These are phyloP conservation scores for Dinoponera quadriceps DNA, from an alignment of 1,140 invertebrate species.

Conservation along the genomic window DNA sequence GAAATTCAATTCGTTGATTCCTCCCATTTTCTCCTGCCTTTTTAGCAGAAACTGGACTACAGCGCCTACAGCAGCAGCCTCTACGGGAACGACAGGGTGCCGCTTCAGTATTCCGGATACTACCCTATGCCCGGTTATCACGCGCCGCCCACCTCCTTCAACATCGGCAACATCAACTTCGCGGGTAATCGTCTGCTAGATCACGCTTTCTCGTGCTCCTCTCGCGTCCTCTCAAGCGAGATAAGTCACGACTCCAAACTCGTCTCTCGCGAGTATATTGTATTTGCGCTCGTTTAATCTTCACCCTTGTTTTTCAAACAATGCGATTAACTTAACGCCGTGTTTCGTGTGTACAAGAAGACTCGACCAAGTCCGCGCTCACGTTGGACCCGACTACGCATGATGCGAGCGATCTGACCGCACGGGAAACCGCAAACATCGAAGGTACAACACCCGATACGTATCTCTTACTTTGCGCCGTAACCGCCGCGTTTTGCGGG, in stretches of 20 bases:
- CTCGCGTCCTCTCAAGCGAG: neutral
- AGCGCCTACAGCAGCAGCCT: constrained; percentile 82
- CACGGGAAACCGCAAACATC: constrained; percentile 82
- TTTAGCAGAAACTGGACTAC: constrained; percentile 82
- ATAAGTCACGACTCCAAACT: neutral
- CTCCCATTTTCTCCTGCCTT: neutral
- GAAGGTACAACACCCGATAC: constrained; percentile 81
- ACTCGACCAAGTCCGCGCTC: constrained; percentile 81
- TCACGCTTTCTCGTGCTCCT: neutral
- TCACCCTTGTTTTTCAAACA: neutral
- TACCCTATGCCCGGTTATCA: constrained; percentile 84
- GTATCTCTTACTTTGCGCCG: constrained; percentile 60
- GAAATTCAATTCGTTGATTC: neutral
- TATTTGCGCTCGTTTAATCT: neutral
- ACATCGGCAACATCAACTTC: constrained; percentile 84
- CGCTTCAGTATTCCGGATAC: constrained; percentile 83
- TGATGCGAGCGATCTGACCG: constrained; percentile 82
- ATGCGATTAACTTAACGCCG: constrained; percentile 43
- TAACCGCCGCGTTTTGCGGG: neutral
- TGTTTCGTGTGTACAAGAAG: constrained; percentile 65
- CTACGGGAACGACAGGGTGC: constrained; percentile 84
- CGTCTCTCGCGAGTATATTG: neutral
- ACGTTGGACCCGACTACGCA: constrained; percentile 81
- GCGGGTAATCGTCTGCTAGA: constrained; percentile 74
- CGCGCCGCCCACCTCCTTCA: constrained; percentile 82